Conservation (phyloP, 2,113 vertebrate genomes). For the Pseudorasbora parva region DNA sequence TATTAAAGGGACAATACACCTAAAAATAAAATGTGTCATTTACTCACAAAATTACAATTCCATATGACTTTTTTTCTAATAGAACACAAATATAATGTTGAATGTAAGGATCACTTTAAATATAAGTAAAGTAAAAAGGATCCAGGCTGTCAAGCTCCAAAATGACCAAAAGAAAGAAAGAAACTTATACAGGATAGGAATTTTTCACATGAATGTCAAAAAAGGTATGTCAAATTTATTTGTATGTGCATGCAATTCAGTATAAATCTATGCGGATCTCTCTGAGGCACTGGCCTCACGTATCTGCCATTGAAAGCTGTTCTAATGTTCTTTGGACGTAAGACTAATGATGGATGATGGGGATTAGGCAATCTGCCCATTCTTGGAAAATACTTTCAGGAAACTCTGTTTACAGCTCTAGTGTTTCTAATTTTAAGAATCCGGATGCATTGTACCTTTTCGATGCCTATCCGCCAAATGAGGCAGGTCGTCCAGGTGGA, state of each 20-base stretch:
- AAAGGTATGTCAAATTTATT: background rate
- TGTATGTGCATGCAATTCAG: background rate
- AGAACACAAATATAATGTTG: background rate
- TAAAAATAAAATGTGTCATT: background rate
- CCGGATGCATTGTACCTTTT: constrained; percentile 77
- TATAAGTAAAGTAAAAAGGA: background rate
- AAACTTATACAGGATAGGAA: background rate
- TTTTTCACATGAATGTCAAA: background rate
- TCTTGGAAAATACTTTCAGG: background rate
- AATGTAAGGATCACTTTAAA: background rate
- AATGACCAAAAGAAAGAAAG: background rate
- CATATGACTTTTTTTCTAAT: background rate
- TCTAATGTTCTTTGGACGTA: background rate
- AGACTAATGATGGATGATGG: constrained; percentile 15
- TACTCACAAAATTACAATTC: background rate
- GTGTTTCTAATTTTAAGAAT: background rate
- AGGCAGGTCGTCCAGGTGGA: constrained; percentile 88
- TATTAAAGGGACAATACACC: background rate
- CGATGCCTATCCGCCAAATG: constrained; percentile 90
- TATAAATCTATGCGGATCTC: background rate
- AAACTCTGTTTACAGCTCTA: constrained; percentile 3
- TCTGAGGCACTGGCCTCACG: background rate
- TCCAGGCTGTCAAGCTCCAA: background rate
- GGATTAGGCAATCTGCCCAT: background rate
- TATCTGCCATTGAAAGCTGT: constrained; percentile 4